Conservation (phyloP, 1,140 invertebrate genomes). For the Dinoponera quadriceps region DNA sequence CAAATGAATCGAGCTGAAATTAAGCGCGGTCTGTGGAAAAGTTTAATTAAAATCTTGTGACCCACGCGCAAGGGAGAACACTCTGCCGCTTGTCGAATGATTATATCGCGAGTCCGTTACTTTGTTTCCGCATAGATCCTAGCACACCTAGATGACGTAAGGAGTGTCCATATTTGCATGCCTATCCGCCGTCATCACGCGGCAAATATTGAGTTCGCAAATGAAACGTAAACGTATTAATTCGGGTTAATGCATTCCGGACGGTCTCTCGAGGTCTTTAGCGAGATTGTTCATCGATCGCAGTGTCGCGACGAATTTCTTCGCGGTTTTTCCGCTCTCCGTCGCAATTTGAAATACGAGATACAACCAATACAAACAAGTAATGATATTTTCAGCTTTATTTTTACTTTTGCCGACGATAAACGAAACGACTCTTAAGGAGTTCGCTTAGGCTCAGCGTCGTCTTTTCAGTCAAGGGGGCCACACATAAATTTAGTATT, state of each 20-base stretch:
- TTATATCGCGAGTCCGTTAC: constrained; percentile 7
- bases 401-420: too few relatives aligned
- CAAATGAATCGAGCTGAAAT: constrained; percentile 18
- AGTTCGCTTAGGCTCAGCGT: too few relatives aligned
- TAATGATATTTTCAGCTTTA: too few relatives aligned
- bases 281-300: constrained; percentile 52
- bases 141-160: constrained; percentile 1
- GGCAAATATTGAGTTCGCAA: constrained; percentile 52
- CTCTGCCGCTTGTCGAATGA: constrained; percentile 20
- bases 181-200: background rate
- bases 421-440: too few relatives aligned
- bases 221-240: constrained; percentile 59
- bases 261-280: constrained; percentile 36
- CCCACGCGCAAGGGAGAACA: background rate
- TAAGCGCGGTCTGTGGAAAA: background rate
- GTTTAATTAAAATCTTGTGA: constrained; percentile 47
- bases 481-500: too few relatives aligned
- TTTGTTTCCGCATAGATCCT: constrained; percentile 6
- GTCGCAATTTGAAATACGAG: too few relatives aligned
- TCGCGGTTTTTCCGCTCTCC: too few relatives aligned
- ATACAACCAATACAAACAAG: too few relatives aligned
- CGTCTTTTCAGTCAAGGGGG: too few relatives aligned
- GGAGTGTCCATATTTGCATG: constrained; percentile 31
- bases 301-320: too few relatives aligned
- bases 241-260: constrained; percentile 52